phyloP scores from a whole-genome alignment of 1,140 invertebrate species.

The Sinella curviseta region DNA sequence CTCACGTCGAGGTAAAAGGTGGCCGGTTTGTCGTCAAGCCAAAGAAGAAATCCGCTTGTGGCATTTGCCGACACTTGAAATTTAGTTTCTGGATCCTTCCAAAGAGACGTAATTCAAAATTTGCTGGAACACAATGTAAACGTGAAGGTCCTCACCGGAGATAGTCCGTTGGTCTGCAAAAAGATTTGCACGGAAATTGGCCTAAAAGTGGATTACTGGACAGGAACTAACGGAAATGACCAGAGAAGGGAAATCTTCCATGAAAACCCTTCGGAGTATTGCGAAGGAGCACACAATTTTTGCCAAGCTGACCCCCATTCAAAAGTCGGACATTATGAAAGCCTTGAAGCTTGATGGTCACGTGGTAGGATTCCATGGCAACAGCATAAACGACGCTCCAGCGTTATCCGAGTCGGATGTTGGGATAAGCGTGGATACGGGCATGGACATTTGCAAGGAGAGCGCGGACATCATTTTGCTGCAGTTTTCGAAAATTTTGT shows the following conservation, averaged over 20 bases:
- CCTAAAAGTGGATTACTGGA: constrained; percentile 13
- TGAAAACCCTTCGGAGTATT: background rate
- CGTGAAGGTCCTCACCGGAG: constrained; percentile 35
- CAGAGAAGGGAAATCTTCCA: background rate
- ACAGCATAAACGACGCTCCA: constrained; percentile 50
- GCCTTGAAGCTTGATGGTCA: constrained; percentile 36
- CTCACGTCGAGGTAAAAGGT: background rate
- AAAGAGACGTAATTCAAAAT: constrained; percentile 12
- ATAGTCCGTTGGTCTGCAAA: constrained; percentile 31
- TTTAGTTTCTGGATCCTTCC: constrained; percentile 26
- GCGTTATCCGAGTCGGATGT: constrained; percentile 46
- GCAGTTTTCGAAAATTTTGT: constrained; percentile 34
- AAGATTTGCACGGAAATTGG: constrained; percentile 40
- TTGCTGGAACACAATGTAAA: constrained; percentile 32
- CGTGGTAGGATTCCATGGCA: constrained; percentile 48
- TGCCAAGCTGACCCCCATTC: constrained; percentile 38
- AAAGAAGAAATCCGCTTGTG: background rate
- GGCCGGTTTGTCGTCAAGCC: background rate
- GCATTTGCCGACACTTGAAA: background rate
- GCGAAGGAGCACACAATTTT: constrained; percentile 23
- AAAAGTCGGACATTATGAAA: constrained; percentile 37
- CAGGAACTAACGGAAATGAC: background rate
- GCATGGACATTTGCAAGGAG: constrained; percentile 48
- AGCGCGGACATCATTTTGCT: constrained; percentile 48
- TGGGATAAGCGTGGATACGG: constrained; percentile 47